phyloP scores from a whole-genome alignment of 2,113 vertebrate genomes.

The Rousettus leschenaultii region DNA sequence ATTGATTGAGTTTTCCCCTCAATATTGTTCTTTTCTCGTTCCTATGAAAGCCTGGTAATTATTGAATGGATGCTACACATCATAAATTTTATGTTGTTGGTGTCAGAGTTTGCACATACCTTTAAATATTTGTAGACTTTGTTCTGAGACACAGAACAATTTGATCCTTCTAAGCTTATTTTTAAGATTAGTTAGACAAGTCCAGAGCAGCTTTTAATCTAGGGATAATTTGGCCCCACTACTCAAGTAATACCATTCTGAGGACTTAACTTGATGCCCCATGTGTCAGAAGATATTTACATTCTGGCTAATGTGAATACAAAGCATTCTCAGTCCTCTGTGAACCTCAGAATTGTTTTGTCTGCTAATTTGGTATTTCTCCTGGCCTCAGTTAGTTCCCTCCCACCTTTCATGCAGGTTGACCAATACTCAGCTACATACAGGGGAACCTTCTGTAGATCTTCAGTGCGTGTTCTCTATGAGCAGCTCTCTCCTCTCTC shows the following conservation, averaged over 20 bases:
- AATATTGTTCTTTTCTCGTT: not conserved
- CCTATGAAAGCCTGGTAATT: not conserved
- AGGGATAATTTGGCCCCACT: not conserved
- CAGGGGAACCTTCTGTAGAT: not conserved
- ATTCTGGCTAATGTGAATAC: not conserved
- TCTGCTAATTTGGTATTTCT: not conserved
- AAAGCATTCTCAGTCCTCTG: not conserved
- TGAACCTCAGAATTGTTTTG: not conserved
- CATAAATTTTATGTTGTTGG: not conserved
- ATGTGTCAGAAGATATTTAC: not conserved
- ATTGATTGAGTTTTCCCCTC: not conserved
- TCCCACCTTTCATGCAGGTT: not conserved
- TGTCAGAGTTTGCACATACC: not conserved
- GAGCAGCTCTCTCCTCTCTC: not conserved
- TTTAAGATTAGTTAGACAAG: not conserved
- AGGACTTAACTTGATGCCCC: not conserved
- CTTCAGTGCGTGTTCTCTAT: not conserved
- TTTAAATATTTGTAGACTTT: constrained; percentile 6
- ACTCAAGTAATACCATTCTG: not conserved
- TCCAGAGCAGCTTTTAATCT: not conserved
- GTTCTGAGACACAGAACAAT: not conserved
- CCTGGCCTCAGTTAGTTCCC: not conserved
- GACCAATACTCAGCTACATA: not conserved
- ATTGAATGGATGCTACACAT: not conserved
- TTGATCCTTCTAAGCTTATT: not conserved